Percentiles rank a stretch among this genome's conserved stretches.
Evolutionary conservation across 2,888 invertebrate genomes (phyloP).

Genomic region (Cantharis lateralis): DNA sequence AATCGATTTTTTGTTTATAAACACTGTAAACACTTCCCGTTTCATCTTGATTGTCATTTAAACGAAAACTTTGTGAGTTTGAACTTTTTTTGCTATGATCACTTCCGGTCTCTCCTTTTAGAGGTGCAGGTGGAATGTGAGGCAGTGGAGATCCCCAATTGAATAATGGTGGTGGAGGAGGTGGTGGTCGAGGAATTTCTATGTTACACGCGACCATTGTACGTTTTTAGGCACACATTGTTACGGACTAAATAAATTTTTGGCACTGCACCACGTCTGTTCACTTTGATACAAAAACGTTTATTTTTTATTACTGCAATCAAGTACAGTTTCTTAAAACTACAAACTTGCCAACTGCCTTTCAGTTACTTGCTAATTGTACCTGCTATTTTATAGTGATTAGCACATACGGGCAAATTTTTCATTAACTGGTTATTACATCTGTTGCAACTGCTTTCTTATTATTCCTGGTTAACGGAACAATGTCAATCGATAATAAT

Average conservation of each 20-base stretch:
- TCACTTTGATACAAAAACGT: not conserved
- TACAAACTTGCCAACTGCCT: not conserved
- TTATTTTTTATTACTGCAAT: constrained; percentile 1
- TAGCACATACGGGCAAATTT: not conserved
- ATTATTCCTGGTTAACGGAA: not conserved
- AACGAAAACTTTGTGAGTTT: constrained; percentile 48
- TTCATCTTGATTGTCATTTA: constrained; percentile 45
- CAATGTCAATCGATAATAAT: not conserved
- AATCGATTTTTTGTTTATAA: constrained; percentile 84
- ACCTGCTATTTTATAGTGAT: not conserved
- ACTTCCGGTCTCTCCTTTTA: constrained; percentile 38
- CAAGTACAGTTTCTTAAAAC: not conserved
- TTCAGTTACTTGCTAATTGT: constrained; percentile 2
- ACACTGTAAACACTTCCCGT: constrained; percentile 62
- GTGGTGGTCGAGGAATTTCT: constrained; percentile 52
- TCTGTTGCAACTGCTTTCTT: not conserved
- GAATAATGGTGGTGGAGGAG: constrained; percentile 34
- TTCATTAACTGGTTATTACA: not conserved
- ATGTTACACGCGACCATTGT: constrained; percentile 42
- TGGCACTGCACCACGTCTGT: not conserved
- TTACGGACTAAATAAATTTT: not conserved
- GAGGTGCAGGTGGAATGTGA: not conserved
- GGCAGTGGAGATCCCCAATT: not conserved
- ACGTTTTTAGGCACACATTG: not conserved
- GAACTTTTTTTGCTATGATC: constrained; percentile 42